Base-by-base conservation (phyloP, 2,888 invertebrate species). In the Pseudococcus jackbeardsleyi region DNA sequence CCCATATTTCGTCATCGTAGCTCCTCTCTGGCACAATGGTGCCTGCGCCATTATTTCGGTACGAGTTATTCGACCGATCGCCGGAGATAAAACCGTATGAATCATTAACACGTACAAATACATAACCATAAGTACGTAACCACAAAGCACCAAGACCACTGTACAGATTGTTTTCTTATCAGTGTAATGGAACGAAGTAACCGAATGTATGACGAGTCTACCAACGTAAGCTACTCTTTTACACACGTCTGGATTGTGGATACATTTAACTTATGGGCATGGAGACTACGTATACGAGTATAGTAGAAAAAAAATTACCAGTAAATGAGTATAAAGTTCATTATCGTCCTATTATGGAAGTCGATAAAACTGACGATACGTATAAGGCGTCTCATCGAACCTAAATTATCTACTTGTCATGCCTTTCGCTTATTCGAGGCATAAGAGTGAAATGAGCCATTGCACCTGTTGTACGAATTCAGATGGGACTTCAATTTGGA, bases 311-410 rank as follows among this genome's bases (percentile, higher is more conserved):
- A 72, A 72, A 72, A 72, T 12, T 33, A 72, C 68, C 11, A 72
- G 33, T 59, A 54, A 7, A 54, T 54, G 54, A 54, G 54, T 54
- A 54, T 54, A 64, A 19, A 64, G 26, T 72, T 33, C 68, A 72
- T 72, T 72, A 72, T 33, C 68, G 68, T 72, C 68, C 68, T 72
- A 72, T 72, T 72, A 72, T 33, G 68, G 68, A 33, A 72, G 68
- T 72, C 68, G 68, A 72, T 72, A 72, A 72, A 72, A 72, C 15
- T 15, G 33, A 26, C 33, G 1, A 33, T 26, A 33, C 68, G 33
- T 72, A 72, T 33, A 72, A 72, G 68, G 68, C 33, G 33, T 72
- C 68, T 17, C 22, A 26, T 33, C 68, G 68, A 72, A 72, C 68
- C 68, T 72, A 72, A 72, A 72, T 72, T 72, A 72, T 33, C 26